Conservation (phyloP, 2,888 invertebrate genomes). For the Epistrophe grossulariae region DNA sequence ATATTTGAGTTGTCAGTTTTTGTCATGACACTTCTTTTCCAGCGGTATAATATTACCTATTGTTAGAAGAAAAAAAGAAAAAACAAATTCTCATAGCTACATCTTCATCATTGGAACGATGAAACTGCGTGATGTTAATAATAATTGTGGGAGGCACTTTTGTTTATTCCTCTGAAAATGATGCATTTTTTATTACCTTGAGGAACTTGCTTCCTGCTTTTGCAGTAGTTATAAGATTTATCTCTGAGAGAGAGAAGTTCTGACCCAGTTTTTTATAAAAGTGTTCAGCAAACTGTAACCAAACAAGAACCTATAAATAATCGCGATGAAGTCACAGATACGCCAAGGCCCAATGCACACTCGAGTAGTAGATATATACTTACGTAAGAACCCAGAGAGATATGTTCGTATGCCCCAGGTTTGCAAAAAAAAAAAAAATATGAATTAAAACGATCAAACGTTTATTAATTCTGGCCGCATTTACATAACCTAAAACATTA, state of each 20-base stretch:
- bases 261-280: constrained; percentile 69
- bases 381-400: constrained; percentile 42
- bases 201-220: constrained; percentile 39
- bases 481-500: constrained; percentile 65
- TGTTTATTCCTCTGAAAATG: constrained; percentile 1
- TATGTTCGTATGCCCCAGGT: not conserved
- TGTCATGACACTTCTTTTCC: constrained; percentile 39
- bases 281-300: constrained; percentile 70
- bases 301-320: constrained; percentile 63
- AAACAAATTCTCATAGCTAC: constrained; percentile 45
- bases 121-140: constrained; percentile 37
- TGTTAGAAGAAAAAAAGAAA: constrained; percentile 17
- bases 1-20: not conserved
- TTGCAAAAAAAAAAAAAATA: constrained; percentile 22
- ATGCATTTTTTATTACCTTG: constrained; percentile 13
- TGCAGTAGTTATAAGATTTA: constrained; percentile 26
- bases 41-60: constrained; percentile 26
- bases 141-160: constrained; percentile 44
- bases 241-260: constrained; percentile 51
- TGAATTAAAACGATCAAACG: constrained; percentile 53
- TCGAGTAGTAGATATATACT: no score
- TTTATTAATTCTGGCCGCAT: constrained; percentile 67
- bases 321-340: constrained; percentile 40
- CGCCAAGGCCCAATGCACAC: constrained; percentile 39
- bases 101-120: constrained; percentile 51